Evolutionary conservation across 2,888 invertebrate genomes (phyloP).

Genomic region (Lypha dubia): DNA sequence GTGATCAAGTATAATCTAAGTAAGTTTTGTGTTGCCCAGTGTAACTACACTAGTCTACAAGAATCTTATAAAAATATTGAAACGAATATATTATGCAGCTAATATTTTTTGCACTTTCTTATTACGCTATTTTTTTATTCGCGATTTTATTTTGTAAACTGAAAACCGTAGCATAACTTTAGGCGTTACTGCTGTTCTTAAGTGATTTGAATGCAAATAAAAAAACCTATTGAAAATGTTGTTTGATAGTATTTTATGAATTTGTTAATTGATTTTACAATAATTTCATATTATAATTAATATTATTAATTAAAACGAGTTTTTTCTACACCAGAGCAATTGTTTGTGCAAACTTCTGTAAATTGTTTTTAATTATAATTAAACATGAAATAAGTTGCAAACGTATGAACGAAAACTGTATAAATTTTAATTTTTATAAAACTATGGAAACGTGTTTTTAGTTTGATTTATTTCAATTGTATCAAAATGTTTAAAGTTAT

Average conservation of each 20-base stretch:
- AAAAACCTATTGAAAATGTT: background rate
- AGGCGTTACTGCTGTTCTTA: no score
- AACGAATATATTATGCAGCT: no score
- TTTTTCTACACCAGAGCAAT: background rate
- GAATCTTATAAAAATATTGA: no score
- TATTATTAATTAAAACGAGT: no score
- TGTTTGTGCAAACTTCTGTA: background rate
- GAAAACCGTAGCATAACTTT: no score
- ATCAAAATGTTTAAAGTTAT: slow-evolving; percentile 6
- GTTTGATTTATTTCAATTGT: background rate
- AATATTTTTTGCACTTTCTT: no score
- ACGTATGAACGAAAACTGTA: background rate
- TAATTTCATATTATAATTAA: background rate
- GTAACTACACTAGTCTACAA: no score
- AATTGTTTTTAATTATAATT: background rate
- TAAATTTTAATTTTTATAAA: background rate
- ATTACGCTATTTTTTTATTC: no score
- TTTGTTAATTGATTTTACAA: background rate
- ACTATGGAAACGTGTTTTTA: slow-evolving; percentile 21
- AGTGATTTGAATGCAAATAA: no score
- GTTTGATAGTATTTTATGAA: background rate
- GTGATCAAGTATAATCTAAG: no score
- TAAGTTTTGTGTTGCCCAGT: no score
- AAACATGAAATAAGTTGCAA: background rate
- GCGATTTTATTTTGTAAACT: no score